Base-by-base conservation (phyloP, 1,140 invertebrate species). In the Megalopta genalis region DNA sequence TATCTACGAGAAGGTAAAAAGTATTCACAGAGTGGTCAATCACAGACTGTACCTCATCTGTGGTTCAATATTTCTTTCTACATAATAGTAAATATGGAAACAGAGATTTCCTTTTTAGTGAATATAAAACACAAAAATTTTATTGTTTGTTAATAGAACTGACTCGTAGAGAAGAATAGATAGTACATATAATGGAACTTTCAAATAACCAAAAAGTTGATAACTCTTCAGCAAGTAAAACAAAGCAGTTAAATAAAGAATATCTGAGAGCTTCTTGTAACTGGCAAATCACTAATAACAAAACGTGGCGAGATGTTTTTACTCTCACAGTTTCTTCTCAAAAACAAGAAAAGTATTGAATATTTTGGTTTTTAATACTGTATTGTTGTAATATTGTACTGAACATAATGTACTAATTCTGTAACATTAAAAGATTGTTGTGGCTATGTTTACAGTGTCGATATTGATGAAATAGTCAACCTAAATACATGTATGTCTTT, bases 401-500 rank as follows among this genome's bases (percentile, higher is more conserved):
- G 14, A 46, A 12, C n/a, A n/a, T n/a, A n/a, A n/a, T n/a, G n/a
- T n/a, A n/a, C n/a, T 23, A 9, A 73, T 85, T 65, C 12, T 60
- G 42, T n/a, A 81, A 89, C 59, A 39, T 16, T 77, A 25, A 25
- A 25, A 70, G 39, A 76, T 5, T 27, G 27, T 39, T 59, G 37
- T 65, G 1, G 27, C 54, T 27, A 71, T 76, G 60, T 80, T 85
- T 79, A 27, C 60, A 93, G 91, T 32, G 85, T 86, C 49, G 85
- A 84, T 46, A 71, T 90, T 1, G 90, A 92, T 37, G 89, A 92
- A 63, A 81, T 92, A 59, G 91, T 90, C 52, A 88, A 86, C 27
- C 66, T 89, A 10, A 82, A 91, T 54, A 90, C 90, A 16, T 91
- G 92, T 68, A 75, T 93, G 14, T 84, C 82, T 63, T 76, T 93